Evolutionary conservation across 2,113 vertebrate species (phyloP).

Genomic region (Ursus arctos): DNA sequence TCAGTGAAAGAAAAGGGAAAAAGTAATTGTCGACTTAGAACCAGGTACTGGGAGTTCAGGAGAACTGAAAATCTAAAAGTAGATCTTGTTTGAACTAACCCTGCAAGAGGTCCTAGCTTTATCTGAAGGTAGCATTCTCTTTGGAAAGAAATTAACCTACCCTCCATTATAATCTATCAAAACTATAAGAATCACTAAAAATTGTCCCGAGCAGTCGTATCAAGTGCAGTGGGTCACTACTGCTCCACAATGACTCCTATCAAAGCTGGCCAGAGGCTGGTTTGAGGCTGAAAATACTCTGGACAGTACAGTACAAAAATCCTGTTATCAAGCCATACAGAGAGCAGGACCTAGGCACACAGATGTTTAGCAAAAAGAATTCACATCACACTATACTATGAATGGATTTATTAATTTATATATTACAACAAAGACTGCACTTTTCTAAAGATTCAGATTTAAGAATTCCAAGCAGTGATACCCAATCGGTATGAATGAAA

Average conservation of each 20-base stretch:
- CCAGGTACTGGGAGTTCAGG: neutral
- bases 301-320: neutral
- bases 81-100: neutral
- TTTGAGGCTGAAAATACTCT: slow-evolving; percentile 4
- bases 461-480: slow-evolving; percentile 4
- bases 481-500: neutral
- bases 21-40: slow-evolving; percentile 3
- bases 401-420: slow-evolving; percentile 30
- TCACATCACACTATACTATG: neutral
- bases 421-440: neutral
- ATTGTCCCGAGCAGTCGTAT: neutral
- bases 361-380: slow-evolving; percentile 24
- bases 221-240: neutral
- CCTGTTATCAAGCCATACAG: neutral
- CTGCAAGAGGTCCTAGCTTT: slow-evolving; percentile 40
- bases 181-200: neutral
- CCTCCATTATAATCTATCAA: slow-evolving; percentile 10
- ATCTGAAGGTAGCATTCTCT: neutral
- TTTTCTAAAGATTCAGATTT: slow-evolving; percentile 44
- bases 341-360: neutral
- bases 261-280: neutral
- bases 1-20: neutral
- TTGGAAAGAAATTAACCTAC: neutral
- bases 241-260: neutral
- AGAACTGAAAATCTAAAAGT: slow-evolving; percentile 17